These are phyloP conservation scores for Halichondria panicea DNA, from an alignment of 37 sponge, comb jelly and placozoan genomes.

Conservation along the genomic window DNA sequence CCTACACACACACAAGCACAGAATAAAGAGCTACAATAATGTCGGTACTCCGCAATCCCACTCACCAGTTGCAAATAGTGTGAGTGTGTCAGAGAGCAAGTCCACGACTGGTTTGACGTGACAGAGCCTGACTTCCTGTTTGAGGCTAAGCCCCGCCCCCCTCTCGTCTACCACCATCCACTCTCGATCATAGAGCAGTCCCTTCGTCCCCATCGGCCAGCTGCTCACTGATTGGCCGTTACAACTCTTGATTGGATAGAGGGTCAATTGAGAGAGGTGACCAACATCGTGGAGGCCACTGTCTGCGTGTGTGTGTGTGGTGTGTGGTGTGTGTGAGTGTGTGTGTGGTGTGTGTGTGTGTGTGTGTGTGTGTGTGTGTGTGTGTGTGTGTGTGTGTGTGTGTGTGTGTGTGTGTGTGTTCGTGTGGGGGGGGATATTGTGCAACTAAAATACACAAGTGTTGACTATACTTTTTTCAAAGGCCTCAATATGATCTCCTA, in stretches of 20 bases:
- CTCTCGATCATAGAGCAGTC: slow-evolving; percentile 81
- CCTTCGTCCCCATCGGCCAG: slow-evolving; percentile 79
- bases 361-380: too few relatives aligned
- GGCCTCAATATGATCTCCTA: too few relatives aligned
- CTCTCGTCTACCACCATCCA: slow-evolving; percentile 75
- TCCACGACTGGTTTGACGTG: slow-evolving; percentile 59
- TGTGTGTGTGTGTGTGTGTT: neutral
- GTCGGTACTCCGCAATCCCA: too few relatives aligned
- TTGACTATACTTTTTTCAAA: too few relatives aligned
- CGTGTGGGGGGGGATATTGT: too few relatives aligned
- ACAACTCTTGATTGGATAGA: slow-evolving; percentile 94
- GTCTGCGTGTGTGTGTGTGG: too few relatives aligned
- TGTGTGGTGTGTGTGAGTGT: neutral
- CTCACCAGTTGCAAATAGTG: slow-evolving; percentile 40
- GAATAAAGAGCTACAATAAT: too few relatives aligned
- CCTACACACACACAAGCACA: too few relatives aligned
- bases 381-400: too few relatives aligned
- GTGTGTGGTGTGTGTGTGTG: neutral
- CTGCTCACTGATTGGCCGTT: slow-evolving; percentile 20
- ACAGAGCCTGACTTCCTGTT: slow-evolving; percentile 70
- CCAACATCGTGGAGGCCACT: neutral
- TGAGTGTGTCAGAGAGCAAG: slow-evolving; percentile 40
- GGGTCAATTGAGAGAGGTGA: slow-evolving; percentile 6
- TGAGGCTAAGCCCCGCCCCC: slow-evolving; percentile 69
- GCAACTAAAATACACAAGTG: too few relatives aligned